Evolutionary conservation across 2,797 vertebrate genomes (phyloP), one percentile per base, ranked within the genome.

Genomic region (Passerculus sandwichensis): DNA sequence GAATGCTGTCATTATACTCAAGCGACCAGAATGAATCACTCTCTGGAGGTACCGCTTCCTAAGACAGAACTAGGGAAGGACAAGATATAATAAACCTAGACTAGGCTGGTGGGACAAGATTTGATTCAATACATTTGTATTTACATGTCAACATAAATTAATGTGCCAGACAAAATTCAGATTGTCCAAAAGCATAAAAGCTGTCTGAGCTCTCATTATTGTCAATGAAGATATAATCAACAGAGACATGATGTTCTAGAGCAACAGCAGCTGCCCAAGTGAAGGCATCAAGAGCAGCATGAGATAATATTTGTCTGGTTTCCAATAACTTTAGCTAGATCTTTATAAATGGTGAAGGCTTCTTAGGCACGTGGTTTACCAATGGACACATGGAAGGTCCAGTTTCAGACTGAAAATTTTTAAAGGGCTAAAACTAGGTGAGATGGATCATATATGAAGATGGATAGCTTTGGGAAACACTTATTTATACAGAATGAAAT

Each of bases 101-200:
- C 10, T 73, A 53, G 27, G 13, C 34, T 74, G 26, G 10, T 83
- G n/a, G n/a, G 71, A 34, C 7, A 83, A 30, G 40, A 64, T 64
- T 73, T 44, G 12, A 48, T 59, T 64, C n/a, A 67, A 80, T 53
- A 60, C 13, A 83, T 83, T 91, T 83, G 82, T 59, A 88, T 85
- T 73, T 89, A 77, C 40, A 40, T 70, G 51, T 51, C 64, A 93
- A n/a, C 25, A 54, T 79, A 91, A 89, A 82, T 79, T 89, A 89
- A 71, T 18, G 34, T 51, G 5, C n/a, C n/a, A 40, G 56, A 50
- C 18, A 87, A 89, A 91, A 82, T 62, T 82, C 85, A 82, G 53
- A 6, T 76, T 89, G 44, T 82, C 75, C 56, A 79, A 75, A 78
- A 94, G 27, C 67, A 51, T 70, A 73, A 82, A 93, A 79, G 7